phyloP scores from a whole-genome alignment of 2,797 vertebrate species.

The Dromococcyx pavoninus region DNA sequence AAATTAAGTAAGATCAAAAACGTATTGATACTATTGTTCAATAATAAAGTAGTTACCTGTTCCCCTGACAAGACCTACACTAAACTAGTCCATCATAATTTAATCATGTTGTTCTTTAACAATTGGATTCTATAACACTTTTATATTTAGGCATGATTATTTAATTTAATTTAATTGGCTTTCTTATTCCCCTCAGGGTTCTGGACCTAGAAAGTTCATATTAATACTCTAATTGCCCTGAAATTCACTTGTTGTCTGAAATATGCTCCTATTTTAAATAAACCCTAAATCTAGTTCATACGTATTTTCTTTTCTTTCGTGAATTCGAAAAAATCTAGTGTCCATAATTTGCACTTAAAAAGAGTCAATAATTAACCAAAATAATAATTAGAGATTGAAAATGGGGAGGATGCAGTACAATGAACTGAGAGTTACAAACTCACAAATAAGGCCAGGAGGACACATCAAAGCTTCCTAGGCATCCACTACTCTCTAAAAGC shows the following conservation, averaged over 20 bases:
- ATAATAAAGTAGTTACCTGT: conserved; percentile 50
- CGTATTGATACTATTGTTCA: not conserved
- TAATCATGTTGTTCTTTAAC: conserved; percentile 71
- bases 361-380: conserved; percentile 67
- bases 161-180: conserved; percentile 81
- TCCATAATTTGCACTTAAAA: conserved; percentile 71
- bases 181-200: conserved; percentile 72
- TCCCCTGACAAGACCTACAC: conserved; percentile 43
- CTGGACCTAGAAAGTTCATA: conserved; percentile 73
- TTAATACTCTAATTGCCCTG: conserved; percentile 79
- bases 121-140: conserved; percentile 66
- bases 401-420: not conserved
- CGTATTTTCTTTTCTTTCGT: conserved; percentile 51
- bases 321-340: conserved; percentile 39
- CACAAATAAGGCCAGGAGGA: conserved; percentile 36
- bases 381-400: conserved; percentile 55
- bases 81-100: conserved; percentile 57
- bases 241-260: conserved; percentile 69
- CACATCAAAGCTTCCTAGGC: conserved; percentile 59
- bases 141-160: conserved; percentile 75
- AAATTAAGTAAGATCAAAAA: not conserved
- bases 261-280: conserved; percentile 62
- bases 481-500: not conserved
- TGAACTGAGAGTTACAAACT: not conserved
- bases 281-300: conserved; percentile 64